Evolutionary conservation across 1,140 invertebrate genomes (phyloP), one percentile per base, ranked within the genome.

Genomic region (Nephotettix cincticeps): DNA sequence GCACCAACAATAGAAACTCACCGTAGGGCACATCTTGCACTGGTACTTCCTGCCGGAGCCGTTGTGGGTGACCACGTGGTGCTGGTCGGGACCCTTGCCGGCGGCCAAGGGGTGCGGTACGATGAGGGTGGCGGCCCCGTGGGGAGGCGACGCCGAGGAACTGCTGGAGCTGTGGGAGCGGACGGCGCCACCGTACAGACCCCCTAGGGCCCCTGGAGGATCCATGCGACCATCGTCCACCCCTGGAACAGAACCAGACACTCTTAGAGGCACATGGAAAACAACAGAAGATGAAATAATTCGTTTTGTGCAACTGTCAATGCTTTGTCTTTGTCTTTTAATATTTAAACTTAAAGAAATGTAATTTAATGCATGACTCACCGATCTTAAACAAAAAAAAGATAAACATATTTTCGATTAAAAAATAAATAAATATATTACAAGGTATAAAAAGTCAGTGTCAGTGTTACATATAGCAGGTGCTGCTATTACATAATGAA

Each of bases 21-120:
- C 96, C 93, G 97, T 94, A 74, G 96, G 95, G 83, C 96, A 98
- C 95, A 98, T 98, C 84, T 98, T 98, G 89, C 96, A 98, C 81
- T 96, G 94, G 85, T 98, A 98, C 81, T 96, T 96, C 81, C 91
- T 30, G 81, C 86, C 72, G 83, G 86, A 65, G 74, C 82, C 69
- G 81, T 76, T 86, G 82, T 75, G 84, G 81, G 21, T 83, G 81
- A 76, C 83, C 82, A 70, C 85, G 27, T 87, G 87, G 75, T 89
- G 88, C 74, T 83, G 81, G 21, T 82, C 82, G 14, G 65, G 63
- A 1, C 76, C 76, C 66, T 78, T 75, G 30, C 87, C 87, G 65
- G 91, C 93, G 80, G 94, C 94, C 72, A 96, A 89, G 43, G 94
- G 94, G 79, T 97, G 95, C 1, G 95, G 95, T 25, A 97, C 94